Percentiles rank a stretch among this genome's conserved stretches.
phyloP scores from a whole-genome alignment of 2,797 vertebrate species.

The Acrossocheilus fasciatus region DNA sequence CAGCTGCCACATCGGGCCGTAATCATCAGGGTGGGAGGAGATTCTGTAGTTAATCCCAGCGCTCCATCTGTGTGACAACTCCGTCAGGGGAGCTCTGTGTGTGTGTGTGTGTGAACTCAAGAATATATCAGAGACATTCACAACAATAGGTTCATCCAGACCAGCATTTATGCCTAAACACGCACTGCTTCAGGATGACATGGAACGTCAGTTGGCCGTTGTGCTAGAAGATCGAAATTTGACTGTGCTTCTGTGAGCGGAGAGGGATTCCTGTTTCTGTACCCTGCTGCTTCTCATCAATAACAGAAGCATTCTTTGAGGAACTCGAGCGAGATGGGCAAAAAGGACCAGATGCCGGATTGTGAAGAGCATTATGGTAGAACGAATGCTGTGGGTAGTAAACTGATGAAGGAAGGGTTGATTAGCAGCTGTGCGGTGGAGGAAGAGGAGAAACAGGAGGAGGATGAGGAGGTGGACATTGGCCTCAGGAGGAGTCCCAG shows the following conservation, averaged over 20 bases:
- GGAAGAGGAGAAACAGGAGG: constrained; percentile 40
- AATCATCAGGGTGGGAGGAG: constrained; percentile 73
- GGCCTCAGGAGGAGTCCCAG: constrained; percentile 57
- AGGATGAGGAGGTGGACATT: constrained; percentile 60
- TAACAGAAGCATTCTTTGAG: not conserved
- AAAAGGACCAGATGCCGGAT: constrained; percentile 28
- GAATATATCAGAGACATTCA: constrained; percentile 33
- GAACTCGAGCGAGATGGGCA: not conserved
- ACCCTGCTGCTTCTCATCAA: not conserved
- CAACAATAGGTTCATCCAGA: constrained; percentile 25
- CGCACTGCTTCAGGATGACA: not conserved
- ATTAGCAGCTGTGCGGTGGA: constrained; percentile 49
- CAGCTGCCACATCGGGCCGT: constrained; percentile 49
- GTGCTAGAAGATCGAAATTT: constrained; percentile 21
- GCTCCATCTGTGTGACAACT: constrained; percentile 75
- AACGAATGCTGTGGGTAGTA: constrained; percentile 63
- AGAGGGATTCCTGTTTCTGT: not conserved
- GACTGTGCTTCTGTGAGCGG: constrained; percentile 1
- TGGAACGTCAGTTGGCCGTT: not conserved
- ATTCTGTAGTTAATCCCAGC: constrained; percentile 76
- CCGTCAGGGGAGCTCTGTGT: constrained; percentile 29
- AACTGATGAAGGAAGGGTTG: constrained; percentile 63
- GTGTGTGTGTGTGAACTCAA: constrained; percentile 20
- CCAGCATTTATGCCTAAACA: constrained; percentile 14
- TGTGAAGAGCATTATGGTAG: constrained; percentile 42